Evolutionary conservation across 2,888 invertebrate species (phyloP).

Genomic region (Aricia artaxerxes): DNA sequence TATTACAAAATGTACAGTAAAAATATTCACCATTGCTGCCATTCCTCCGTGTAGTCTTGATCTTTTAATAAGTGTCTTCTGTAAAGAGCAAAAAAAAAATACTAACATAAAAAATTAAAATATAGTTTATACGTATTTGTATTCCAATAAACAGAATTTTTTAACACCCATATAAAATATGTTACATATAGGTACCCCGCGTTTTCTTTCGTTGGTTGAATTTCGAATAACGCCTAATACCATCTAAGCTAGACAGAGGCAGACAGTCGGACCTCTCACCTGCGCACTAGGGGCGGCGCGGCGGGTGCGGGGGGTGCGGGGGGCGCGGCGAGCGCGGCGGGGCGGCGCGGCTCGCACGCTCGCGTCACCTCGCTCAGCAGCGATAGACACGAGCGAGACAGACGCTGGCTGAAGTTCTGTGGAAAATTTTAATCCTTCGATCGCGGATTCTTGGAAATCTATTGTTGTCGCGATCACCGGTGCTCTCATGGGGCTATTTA

Average conservation of each 20-base stretch:
- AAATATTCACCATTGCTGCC: conserved; percentile 59
- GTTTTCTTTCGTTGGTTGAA: no score
- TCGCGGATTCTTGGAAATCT: no score
- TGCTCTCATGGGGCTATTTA: no score
- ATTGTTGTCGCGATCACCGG: no score
- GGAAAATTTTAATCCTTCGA: conserved; percentile 11
- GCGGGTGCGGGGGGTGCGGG: conserved; percentile 56
- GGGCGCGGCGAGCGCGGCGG: conserved; percentile 48
- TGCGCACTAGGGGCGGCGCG: conserved; percentile 48
- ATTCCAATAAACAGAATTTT: no score
- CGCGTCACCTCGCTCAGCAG: conserved; percentile 71
- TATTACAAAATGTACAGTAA: conserved; percentile 30
- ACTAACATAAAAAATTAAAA: no score
- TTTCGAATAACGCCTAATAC: no score
- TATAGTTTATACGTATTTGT: no score
- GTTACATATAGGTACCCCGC: no score
- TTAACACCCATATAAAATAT: no score
- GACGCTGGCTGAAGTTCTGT: conserved; percentile 75
- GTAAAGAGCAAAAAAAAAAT: conserved; percentile 44
- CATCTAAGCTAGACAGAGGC: neutral
- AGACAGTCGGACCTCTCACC: conserved; percentile 31
- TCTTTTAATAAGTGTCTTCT: conserved; percentile 66
- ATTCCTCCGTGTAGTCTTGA: conserved; percentile 70
- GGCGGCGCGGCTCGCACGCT: conserved; percentile 45
- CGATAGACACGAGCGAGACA: conserved; percentile 71